Conservation (phyloP, 2,888 invertebrate species). For the Hoplodrina ambigua region DNA sequence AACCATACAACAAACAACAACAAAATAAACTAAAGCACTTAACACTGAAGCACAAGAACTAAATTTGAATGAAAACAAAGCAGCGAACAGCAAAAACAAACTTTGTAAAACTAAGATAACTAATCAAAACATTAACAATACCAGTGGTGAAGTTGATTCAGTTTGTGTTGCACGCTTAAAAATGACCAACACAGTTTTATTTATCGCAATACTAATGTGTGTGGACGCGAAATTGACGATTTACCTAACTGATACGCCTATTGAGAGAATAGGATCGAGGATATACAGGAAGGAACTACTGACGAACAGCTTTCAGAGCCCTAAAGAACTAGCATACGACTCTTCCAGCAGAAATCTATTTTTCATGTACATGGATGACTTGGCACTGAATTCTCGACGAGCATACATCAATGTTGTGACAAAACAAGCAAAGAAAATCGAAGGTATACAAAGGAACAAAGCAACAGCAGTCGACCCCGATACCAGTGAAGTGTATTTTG, state of each 20-base stretch:
- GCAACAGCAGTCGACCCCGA: conserved; percentile 82
- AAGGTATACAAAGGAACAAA: conserved; percentile 81
- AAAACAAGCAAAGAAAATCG: conserved; percentile 76
- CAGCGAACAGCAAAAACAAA: conserved; percentile 62
- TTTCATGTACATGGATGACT: conserved; percentile 86
- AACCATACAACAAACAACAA: conserved; percentile 21
- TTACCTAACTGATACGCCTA: conserved; percentile 76
- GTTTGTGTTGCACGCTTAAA: conserved; percentile 66
- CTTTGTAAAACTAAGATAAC: conserved; percentile 73
- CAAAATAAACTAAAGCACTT: conserved; percentile 47
- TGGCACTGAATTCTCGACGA: conserved; percentile 81
- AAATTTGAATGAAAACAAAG: conserved; percentile 56
- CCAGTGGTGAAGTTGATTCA: conserved; percentile 71
- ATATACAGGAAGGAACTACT: conserved; percentile 81
- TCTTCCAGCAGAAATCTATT: conserved; percentile 82
- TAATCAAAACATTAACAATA: conserved; percentile 72
- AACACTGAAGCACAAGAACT: conserved; percentile 58
- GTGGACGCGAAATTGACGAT: conserved; percentile 75
- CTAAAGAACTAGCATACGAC: conserved; percentile 84
- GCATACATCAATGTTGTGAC: conserved; percentile 81
- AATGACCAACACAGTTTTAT: conserved; percentile 65
- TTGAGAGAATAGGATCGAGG: conserved; percentile 79
- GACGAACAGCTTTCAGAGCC: conserved; percentile 75
- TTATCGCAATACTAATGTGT: conserved; percentile 63
- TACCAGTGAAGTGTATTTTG: conserved; percentile 83